Evolutionary conservation across 92 coral and sea anemone species (phyloP), one percentile per base, ranked within the genome.

Genomic region (Pocillopora grandis): DNA sequence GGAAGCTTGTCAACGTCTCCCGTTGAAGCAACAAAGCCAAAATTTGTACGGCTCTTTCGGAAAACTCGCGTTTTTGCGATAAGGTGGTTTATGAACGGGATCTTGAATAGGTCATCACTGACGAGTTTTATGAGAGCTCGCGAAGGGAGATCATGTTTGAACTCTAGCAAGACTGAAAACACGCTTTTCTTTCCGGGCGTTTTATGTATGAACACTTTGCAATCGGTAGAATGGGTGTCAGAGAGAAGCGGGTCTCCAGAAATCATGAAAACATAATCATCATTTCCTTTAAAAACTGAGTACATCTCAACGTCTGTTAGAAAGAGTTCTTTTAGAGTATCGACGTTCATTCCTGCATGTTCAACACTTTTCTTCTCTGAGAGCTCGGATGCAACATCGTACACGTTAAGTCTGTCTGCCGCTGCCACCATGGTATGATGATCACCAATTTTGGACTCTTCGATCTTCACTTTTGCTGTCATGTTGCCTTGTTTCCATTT

Each of bases 1-100:
- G 95, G 98, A 18, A 97, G 91, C 58, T 95, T 92, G 56, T 97
- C 98, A 2, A 97, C 94, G 56, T 92, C 94, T 58, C 90, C 97
- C 35, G 99, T 95, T 2, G 99, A 97, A 18, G 99, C 99, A 58
- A 93, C 99, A 62, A 97, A 97, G 62, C 99, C 99, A 62, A 97
- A 97, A 76, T 92, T 86, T 15, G 95, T 93, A 66, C 89, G 81
- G 20, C 91, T 66, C 69, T 93, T 86, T 80, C 96, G 95, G 61
- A 97, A 93, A 15, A 95, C 83, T 35, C 95, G 87, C 9, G 95
- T 97, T 78, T 94, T 84, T 1, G 89, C 92, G n/a, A 97, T 87
- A 61, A 97, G 88, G 55, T 97, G 92, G 77, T 92, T 95, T 23
- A 97, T 92, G 62, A 95, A 97, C 1, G 99, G 99, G 59, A 97